Evolutionary conservation across 2,113 vertebrate species (phyloP).

Genomic region (Odontophorus gujanensis): DNA sequence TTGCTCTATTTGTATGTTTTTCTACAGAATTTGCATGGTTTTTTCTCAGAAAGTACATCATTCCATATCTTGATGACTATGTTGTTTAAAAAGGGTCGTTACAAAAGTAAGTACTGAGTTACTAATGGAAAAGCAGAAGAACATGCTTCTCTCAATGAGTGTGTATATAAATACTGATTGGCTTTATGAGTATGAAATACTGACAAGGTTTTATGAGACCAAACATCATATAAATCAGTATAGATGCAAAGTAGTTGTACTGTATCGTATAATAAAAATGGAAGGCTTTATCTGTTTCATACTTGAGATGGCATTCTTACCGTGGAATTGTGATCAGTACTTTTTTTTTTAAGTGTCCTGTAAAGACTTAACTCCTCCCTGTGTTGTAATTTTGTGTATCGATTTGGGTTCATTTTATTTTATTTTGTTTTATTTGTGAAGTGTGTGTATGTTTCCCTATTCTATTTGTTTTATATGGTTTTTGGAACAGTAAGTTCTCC

Average conservation of each 20-base stretch:
- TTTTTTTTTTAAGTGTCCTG: neutral
- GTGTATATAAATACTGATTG: neutral
- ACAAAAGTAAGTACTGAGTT: conserved; percentile 82
- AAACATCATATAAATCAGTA: neutral
- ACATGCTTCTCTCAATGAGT: neutral
- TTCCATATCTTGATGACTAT: conserved; percentile 93
- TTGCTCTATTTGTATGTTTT: neutral
- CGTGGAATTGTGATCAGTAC: neutral
- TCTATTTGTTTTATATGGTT: neutral
- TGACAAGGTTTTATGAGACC: neutral
- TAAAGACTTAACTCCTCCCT: neutral
- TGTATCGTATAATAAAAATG: neutral
- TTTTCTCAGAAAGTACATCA: conserved; percentile 90
- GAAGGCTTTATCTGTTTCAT: neutral
- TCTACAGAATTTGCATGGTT: conserved; percentile 84
- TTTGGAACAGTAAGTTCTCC: neutral
- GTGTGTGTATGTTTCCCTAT: neutral
- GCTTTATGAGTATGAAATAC: neutral
- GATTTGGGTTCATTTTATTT: too few species aligned
- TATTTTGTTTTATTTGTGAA: neutral
- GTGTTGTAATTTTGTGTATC: neutral
- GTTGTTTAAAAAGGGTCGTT: conserved; percentile 88
- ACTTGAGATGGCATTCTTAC: neutral
- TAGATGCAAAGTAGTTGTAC: neutral
- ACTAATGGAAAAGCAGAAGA: neutral